These are phyloP conservation scores for Bursaphelenchus okinawaensis DNA, from an alignment of 2,888 invertebrate species.

Conservation along the genomic window DNA sequence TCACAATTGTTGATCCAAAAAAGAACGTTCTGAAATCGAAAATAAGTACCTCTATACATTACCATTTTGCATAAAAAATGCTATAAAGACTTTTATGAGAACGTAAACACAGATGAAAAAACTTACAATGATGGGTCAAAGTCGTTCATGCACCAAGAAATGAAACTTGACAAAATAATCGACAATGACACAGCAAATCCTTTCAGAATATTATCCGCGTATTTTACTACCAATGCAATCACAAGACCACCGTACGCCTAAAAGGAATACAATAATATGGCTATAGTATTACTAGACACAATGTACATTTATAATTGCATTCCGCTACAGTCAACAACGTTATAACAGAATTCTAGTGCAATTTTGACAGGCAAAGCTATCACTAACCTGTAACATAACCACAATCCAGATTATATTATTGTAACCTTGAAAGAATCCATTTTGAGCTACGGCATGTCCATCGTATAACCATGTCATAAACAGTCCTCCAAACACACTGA, in stretches of 20 bases:
- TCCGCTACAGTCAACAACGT: no score
- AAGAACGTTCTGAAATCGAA: slow-evolving; percentile 58
- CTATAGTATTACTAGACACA: no score
- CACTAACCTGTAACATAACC: slow-evolving; percentile 60
- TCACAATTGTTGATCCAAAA: slow-evolving; percentile 60
- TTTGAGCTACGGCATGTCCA: slow-evolving; percentile 55
- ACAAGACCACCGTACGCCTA: slow-evolving; percentile 63
- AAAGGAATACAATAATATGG: slow-evolving; percentile 4
- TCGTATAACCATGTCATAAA: slow-evolving; percentile 60
- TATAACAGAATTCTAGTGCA: no score
- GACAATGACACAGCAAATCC: slow-evolving; percentile 64
- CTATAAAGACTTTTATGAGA: neutral
- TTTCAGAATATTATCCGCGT: slow-evolving; percentile 64
- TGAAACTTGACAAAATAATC: slow-evolving; percentile 62
- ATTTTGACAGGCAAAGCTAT: neutral
- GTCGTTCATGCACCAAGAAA: slow-evolving; percentile 62
- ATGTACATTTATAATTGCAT: no score
- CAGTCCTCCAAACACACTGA: slow-evolving; percentile 60
- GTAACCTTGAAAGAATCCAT: slow-evolving; percentile 63
- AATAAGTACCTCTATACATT: slow-evolving; percentile 1
- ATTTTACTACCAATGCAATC: slow-evolving; percentile 64
- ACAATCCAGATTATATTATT: slow-evolving; percentile 60
- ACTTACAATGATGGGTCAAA: slow-evolving; percentile 59
- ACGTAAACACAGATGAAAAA: neutral
- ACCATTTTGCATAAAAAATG: slow-evolving; percentile 12